A percentile compares a stretch with the other conserved stretches of the same genome.
These are phyloP conservation scores for Gryon sp. DNA, from an alignment of 1,140 invertebrate genomes.

Conservation along the genomic window DNA sequence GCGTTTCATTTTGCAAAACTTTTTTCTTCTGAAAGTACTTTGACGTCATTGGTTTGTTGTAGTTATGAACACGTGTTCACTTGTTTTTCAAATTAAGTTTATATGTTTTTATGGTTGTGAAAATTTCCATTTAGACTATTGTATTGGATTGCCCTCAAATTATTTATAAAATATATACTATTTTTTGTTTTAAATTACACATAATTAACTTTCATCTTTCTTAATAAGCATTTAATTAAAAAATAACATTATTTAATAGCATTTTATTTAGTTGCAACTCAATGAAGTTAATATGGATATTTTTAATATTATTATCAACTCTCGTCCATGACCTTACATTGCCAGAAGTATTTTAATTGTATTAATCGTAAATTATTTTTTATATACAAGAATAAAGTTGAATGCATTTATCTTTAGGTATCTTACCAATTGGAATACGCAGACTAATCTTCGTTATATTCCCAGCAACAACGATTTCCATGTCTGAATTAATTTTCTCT, in stretches of 20 bases:
- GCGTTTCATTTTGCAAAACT: conserved; percentile 5
- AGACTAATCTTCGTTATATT: conserved; percentile 65
- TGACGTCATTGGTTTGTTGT: conserved; percentile 39
- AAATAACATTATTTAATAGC: no score
- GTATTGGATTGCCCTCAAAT: no score
- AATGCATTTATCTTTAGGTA: conserved; percentile 5
- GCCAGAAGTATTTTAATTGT: neutral
- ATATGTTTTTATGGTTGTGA: no score
- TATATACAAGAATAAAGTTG: no score
- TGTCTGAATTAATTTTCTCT: conserved; percentile 7
- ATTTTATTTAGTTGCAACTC: no score
- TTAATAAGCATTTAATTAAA: no score
- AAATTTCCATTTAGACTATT: no score
- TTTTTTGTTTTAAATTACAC: no score
- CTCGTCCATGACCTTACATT: conserved; percentile 21
- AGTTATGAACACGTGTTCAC: conserved; percentile 35
- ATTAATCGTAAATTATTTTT: no score
- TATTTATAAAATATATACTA: no score
- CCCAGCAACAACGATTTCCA: conserved; percentile 64
- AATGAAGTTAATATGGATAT: conserved; percentile 11
- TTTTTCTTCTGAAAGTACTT: conserved; percentile 21
- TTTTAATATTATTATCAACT: conserved; percentile 28
- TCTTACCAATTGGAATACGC: conserved; percentile 68
- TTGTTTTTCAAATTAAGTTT: conserved; percentile 31
- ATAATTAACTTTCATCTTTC: no score